Evolutionary conservation across 2,888 invertebrate species (phyloP).

Genomic region (Fissipunctia ypsillon): DNA sequence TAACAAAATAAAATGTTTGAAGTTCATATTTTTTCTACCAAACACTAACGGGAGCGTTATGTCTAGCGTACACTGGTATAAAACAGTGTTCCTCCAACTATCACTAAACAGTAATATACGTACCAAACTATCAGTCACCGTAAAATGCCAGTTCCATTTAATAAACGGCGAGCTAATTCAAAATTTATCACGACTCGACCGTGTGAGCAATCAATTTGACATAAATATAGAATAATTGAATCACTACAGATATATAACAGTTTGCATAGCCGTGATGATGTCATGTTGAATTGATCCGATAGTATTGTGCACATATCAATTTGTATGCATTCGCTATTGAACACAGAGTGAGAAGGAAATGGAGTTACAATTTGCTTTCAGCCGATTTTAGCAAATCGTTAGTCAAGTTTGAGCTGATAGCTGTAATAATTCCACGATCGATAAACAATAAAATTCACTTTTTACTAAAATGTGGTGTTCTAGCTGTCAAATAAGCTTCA

Average conservation of each 20-base stretch:
- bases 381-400: not conserved
- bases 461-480: not conserved
- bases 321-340: conserved; percentile 74
- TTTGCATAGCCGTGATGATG: conserved; percentile 63
- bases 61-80: too few species aligned
- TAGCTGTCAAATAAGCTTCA: not conserved
- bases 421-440: not conserved
- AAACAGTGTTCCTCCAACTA: not conserved
- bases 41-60: too few species aligned
- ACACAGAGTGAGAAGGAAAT: conserved; percentile 10
- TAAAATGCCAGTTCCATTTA: conserved; percentile 44
- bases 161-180: conserved; percentile 57
- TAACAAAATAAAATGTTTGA: not conserved
- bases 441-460: not conserved
- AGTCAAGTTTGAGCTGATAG: too few species aligned
- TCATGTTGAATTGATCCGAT: conserved; percentile 77
- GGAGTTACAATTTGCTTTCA: not conserved
- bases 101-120: conserved; percentile 5
- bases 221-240: conserved; percentile 86
- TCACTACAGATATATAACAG: conserved; percentile 70
- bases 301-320: conserved; percentile 78
- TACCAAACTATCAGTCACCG: conserved; percentile 11
- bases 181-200: conserved; percentile 62
- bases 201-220: conserved; percentile 78
- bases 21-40: conserved; percentile 13